Base-by-base conservation (phyloP, 2,888 invertebrate genomes). In the Athalia rosae region DNA sequence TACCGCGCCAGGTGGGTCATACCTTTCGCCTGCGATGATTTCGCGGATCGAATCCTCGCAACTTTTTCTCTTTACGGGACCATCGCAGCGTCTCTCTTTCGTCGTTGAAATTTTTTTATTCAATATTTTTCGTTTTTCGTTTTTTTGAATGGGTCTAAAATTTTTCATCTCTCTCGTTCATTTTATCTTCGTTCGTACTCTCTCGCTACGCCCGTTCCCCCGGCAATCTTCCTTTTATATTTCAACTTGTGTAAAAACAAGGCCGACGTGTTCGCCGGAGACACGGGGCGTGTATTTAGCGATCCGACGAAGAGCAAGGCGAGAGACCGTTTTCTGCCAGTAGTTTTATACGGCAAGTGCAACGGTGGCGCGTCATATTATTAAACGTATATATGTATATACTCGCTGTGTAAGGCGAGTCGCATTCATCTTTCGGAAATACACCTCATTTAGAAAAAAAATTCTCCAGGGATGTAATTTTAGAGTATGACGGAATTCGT, bases 341-440 rank as follows among this genome's bases (percentile, higher is more conserved):
- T 76, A 77, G 78, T 77, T 76, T 53, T 71, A 63, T 59, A 61
- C 61, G 48, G 76, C 41, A 50, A 45, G 45, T 28, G 28, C 28
- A 28, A 28, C 28, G 28, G 28, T 2, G 28, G 28, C 28, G 28
- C 28, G 28, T 28, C 28, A 28, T 28, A 28, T 28, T 28, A 28
- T 28, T 28, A 28, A 28, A 28, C 28, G 28, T 28, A 28, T 28
- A 28, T 28, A 28, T 28, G 28, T 28, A 28, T 28, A 28, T 28
- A 28, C 28, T 28, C 28, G 28, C 28, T 28, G 28, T 28, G 41
- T n/a, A 45, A n/a, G n/a, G 62, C 48, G 56, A 66, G n/a, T 50
- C 48, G 13, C 83, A 85, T 84, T 83, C 85, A 85, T 87, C 84
- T 88, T 87, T 88, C 85, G 85, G 87, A 88, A 88, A 88, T 86